Base-by-base conservation (phyloP, 2,888 invertebrate species). In the Trissolcus brochymenae region DNA sequence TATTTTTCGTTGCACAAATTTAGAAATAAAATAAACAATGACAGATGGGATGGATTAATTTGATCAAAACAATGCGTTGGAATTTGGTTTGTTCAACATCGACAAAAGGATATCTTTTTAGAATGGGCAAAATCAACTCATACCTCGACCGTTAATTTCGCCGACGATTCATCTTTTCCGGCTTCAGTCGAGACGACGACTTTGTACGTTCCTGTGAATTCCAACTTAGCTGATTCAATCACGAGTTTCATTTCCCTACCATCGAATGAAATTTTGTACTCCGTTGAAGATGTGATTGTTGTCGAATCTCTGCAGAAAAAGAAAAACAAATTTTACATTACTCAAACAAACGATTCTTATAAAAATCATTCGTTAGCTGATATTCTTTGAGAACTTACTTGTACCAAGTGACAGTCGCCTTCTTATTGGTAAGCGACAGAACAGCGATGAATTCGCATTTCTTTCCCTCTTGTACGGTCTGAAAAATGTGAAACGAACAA, bases 181-280 rank as follows among this genome's bases (percentile, higher is more conserved):
- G 93, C 94, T 87, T 97, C 96, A 88, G 98, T 99, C 85, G 93
- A 94, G 64, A 98, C 95, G 25, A 96, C 93, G 51, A 97, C 93
- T 85, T 93, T 94, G 90, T 97, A 98, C 59, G 93, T 93, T 50
- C 96, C 96, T 4, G 94, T 91, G 87, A 94, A 94, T 85, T 95
- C 95, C 53, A 91, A 89, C n/a, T 92, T 92, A 64, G 94, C 93
- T 53, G 95, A 94, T 80, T 93, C 93, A 81, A 98, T 95, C 76
- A 93, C 94, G 9, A 98, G 90, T 78, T 94, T 93, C 13, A 96
- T 94, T 46, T 93, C 94, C 59, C 93, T 93, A 19, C 96, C 96
- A 87, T 97, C 96, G 85, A 96, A 97, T 1, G 94, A 92, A 21
- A 95, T 94, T 83, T 92, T 94, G 9, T 94, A 91, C 64, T 95